Evolutionary conservation across 2,888 invertebrate species (phyloP), one percentile per base, ranked within the genome.

Genomic region (Leptopilina drosophilae): DNA sequence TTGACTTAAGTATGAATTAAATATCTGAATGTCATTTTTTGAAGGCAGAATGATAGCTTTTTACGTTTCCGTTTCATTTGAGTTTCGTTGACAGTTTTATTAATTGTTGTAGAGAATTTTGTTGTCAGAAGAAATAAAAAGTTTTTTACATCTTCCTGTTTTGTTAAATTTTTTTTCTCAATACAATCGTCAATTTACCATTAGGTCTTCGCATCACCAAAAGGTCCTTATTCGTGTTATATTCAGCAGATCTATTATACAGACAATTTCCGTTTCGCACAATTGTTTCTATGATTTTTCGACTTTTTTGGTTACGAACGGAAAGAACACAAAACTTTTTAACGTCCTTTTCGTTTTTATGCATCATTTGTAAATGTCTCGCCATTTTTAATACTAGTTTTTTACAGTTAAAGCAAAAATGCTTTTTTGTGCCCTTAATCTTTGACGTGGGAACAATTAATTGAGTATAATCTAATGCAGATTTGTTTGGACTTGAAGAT

Each of bases 201-300:
- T 64, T 80, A 14, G 84, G 84, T 33, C 85, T 80, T 56, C 85
- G 80, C 3, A 82, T 65, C 20, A 85, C 84, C 12, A 87, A 83
- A 9, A 87, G 64, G 20, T 81, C 77, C 12, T 84, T 86, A 4
- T 56, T 56, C 5, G 81, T 69, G 69, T 86, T 86, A 33, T 76
- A 81, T 75, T 83, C 79, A 11, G 40, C 26, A 40, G 77, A 53
- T 1, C 84, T 84, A 56, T 85, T 86, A 53, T 80, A 84, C 9
- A 84, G 7, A 64, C 82, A 84, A 79, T 82, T 83, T 56, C 85
- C 85, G 67, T 81, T 83, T 49, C 83, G 84, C 1, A 84, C 77
- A 26, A 85, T 77, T 14, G 77, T 64, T 9, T 77, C 78, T 14
- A 85, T 83, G 9, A 85, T 67, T 78, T 33, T 40, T 9, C 8